phyloP scores from a whole-genome alignment of 2,888 invertebrate species.

The Siphlonurus alternatus region DNA sequence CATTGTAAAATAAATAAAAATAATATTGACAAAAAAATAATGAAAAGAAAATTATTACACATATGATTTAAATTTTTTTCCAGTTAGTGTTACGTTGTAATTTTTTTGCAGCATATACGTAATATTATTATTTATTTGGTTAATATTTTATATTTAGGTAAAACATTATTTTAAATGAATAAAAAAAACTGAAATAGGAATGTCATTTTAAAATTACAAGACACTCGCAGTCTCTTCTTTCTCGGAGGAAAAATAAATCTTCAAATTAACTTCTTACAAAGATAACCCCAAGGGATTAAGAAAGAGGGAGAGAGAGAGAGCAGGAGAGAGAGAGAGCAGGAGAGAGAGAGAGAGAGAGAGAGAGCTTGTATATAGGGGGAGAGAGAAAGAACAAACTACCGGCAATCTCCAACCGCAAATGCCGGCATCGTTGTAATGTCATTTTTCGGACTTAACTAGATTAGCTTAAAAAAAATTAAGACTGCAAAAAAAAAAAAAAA shows the following conservation, averaged over 20 bases:
- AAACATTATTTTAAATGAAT: too few species aligned
- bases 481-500: neutral
- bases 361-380: neutral
- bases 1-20: too few species aligned
- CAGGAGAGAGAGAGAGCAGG: neutral
- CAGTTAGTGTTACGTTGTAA: too few species aligned
- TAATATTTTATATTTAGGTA: too few species aligned
- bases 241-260: constrained; percentile 3
- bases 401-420: neutral
- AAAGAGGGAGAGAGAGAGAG: neutral
- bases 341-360: neutral
- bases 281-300: neutral
- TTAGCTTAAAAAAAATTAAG: neutral
- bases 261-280: neutral
- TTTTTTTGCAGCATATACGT: too few species aligned
- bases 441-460: neutral
- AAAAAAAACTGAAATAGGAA: too few species aligned
- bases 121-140: too few species aligned
- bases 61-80: too few species aligned
- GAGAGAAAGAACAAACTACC: neutral
- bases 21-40: too few species aligned
- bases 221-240: neutral
- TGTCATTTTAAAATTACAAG: neutral
- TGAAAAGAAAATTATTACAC: too few species aligned
- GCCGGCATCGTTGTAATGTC: constrained; percentile 1